Conservation (phyloP, 2,113 vertebrate genomes). For the Ibidorhyncha struthersii region DNA sequence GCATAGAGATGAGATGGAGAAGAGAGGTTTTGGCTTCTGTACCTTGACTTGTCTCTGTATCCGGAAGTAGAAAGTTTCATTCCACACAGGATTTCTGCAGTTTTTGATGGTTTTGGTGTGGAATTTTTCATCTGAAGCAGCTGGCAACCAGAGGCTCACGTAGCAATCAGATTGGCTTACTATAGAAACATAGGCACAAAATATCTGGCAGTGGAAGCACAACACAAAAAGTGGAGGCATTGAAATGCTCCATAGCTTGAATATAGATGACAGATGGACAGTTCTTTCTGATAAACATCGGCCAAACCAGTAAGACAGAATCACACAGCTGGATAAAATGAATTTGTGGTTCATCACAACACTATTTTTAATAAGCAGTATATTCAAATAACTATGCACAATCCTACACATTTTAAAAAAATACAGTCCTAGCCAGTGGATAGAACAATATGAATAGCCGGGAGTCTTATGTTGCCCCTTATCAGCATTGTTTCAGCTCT, state of each 20-base stretch:
- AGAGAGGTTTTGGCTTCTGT: background rate
- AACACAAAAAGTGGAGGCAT: background rate
- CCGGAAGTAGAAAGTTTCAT: constrained; percentile 78
- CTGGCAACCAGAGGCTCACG: constrained; percentile 77
- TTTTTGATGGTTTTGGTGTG: constrained; percentile 73
- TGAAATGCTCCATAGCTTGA: background rate
- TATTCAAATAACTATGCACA: background rate
- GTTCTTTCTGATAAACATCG: background rate
- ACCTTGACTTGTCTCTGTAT: constrained; percentile 78
- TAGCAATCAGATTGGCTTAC: constrained; percentile 76
- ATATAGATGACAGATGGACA: background rate
- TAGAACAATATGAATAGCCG: background rate
- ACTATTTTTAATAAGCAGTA: background rate
- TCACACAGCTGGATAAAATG: background rate
- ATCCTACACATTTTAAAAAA: background rate
- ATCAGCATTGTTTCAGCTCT: background rate
- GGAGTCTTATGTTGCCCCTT: background rate
- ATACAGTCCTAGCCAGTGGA: background rate
- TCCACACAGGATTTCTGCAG: constrained; percentile 75
- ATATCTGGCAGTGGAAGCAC: background rate
- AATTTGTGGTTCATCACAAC: background rate
- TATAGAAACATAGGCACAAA: background rate
- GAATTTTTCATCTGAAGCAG: constrained; percentile 65
- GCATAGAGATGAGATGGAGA: background rate
- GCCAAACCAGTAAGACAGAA: background rate